Evolutionary conservation across 2,113 vertebrate species (phyloP).

Genomic region (Tachycineta bicolor): DNA sequence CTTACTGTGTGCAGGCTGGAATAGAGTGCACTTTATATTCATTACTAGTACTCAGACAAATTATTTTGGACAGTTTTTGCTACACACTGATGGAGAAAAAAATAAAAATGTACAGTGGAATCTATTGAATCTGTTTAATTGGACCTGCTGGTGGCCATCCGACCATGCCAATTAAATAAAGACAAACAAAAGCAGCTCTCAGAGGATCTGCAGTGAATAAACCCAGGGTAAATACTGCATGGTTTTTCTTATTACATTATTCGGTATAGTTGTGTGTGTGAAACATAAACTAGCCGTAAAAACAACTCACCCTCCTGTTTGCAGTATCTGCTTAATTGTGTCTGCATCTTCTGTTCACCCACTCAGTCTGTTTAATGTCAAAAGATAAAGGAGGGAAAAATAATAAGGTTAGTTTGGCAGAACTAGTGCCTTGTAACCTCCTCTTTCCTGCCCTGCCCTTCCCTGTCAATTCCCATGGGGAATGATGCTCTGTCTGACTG

Average conservation of each 20-base stretch:
- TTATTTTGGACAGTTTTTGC: slow-evolving; percentile 42
- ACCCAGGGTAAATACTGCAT: background rate
- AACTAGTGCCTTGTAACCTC: background rate
- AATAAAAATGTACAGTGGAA: slow-evolving; percentile 7
- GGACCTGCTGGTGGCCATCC: slow-evolving; percentile 20
- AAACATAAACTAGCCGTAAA: slow-evolving; percentile 42
- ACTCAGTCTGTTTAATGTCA: slow-evolving; percentile 36
- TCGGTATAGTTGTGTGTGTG: background rate
- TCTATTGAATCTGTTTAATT: slow-evolving; percentile 54
- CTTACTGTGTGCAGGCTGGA: background rate
- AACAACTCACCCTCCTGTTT: background rate
- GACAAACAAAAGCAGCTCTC: slow-evolving; percentile 50
- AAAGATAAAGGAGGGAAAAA: slow-evolving; percentile 11
- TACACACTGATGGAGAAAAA: background rate
- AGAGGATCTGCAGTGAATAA: slow-evolving; percentile 31
- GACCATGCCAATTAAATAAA: slow-evolving; percentile 53
- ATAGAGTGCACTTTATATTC: slow-evolving; percentile 23
- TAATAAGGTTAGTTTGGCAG: slow-evolving; percentile 16
- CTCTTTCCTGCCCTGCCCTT: background rate
- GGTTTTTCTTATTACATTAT: slow-evolving; percentile 44
- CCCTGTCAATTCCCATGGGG: background rate
- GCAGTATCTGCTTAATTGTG: slow-evolving; percentile 31
- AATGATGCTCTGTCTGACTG: background rate
- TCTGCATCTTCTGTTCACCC: slow-evolving; percentile 11
- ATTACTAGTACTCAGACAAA: slow-evolving; percentile 39